Evolutionary conservation across 2,797 vertebrate species (phyloP), one percentile per base, ranked within the genome.

Genomic region (Microctenopoma stevenorrisi): DNA sequence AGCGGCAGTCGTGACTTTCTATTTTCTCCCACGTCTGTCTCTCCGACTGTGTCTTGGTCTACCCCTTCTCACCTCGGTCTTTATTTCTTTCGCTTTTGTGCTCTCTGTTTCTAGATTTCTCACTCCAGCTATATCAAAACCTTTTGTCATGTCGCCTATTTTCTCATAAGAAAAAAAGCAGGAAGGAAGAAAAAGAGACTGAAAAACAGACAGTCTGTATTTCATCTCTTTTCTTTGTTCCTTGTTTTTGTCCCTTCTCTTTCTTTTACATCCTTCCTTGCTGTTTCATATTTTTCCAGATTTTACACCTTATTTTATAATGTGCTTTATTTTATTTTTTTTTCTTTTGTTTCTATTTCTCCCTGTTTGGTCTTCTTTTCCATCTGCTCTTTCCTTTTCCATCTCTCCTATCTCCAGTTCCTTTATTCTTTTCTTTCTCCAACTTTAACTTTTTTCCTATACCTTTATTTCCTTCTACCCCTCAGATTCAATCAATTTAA

Each of bases 1-100:
- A 83, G 72, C n/a, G 4, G 51, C 67, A 75, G 82, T 87, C 83
- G 74, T 89, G 83, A 87, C 84, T 74, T 65, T 63, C 60, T 47
- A 22, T 51, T 59, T 53, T 35, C 57, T 28, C 14, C 64, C 35
- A 42, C 3, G 30, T 44, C 48, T 18, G 4, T 58, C 60, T 40
- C 22, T 38, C 49, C 8, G 4, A 0, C 53, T 52, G 15, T 57
- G 26, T 70, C 52, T 78, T 38, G 25, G 38, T 57, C 72, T 62
- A 67, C 60, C 74, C 52, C 48, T 52, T 57, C 57, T 55, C 46
- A 44, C 49, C 50, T 59, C 55, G 16, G 25, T 64, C 68, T 22
- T 71, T 56, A 67, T 33, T 61, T 25, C 7, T 52, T 4, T 51
- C n/a, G 55, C 54, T 14, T 37, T 54, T 22, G 3, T 12, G 63